phyloP scores from a whole-genome alignment of 2,113 vertebrate species.

The Percina caprodes region DNA sequence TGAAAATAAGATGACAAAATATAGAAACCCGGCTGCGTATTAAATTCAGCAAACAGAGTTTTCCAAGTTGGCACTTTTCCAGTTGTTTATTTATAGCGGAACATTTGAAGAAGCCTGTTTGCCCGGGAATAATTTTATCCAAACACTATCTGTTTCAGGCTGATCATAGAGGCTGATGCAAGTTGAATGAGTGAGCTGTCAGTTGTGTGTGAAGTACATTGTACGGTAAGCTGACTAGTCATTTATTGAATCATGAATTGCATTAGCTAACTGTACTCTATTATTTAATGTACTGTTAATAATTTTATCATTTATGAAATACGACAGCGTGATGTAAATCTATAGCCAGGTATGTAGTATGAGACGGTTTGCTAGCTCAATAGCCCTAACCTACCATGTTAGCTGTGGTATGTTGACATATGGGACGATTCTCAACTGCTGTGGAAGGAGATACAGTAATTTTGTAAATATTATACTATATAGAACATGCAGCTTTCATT shows the following conservation, averaged over 20 bases:
- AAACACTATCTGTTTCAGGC: conserved; percentile 25
- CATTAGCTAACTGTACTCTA: rapidly evolving
- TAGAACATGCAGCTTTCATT: neutral
- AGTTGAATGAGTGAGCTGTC: conserved; percentile 71
- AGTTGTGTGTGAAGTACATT: conserved; percentile 2
- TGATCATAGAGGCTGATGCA: conserved; percentile 75
- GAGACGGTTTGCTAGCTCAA: conserved; percentile 3
- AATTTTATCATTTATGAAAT: neutral
- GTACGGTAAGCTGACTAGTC: conserved; percentile 45
- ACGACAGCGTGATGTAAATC: neutral
- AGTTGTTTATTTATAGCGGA: conserved; percentile 13
- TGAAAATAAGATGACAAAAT: neutral
- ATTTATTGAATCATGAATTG: neutral
- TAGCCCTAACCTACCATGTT: conserved; percentile 8
- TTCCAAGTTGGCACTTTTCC: neutral
- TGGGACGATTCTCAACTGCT: conserved; percentile 16
- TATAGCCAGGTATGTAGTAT: neutral
- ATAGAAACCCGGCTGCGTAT: rapidly evolving
- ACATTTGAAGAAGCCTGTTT: conserved; percentile 23
- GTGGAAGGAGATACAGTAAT: neutral
- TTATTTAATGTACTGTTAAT: neutral
- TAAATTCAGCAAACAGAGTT: rapidly evolving
- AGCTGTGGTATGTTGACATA: conserved; percentile 43
- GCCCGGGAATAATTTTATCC: conserved; percentile 40
- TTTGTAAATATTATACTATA: neutral